Percentiles rank a stretch among this genome's conserved stretches.
phyloP scores from a whole-genome alignment of 2,797 vertebrate species.

The Diceros bicornis region DNA sequence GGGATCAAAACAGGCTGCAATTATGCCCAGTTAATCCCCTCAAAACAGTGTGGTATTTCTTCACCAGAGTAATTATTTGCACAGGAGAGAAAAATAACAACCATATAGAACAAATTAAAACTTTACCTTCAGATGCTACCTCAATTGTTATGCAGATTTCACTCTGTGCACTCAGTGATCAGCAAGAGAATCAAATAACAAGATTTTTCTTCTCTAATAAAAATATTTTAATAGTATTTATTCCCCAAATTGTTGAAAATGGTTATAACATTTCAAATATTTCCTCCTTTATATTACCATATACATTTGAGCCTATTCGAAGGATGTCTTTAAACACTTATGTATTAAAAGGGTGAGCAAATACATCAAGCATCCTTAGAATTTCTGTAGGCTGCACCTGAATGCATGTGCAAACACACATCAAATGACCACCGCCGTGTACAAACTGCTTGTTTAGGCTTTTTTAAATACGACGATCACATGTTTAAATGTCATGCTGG shows the following conservation, averaged over 20 bases:
- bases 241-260: constrained; percentile 70
- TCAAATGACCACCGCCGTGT: constrained; percentile 81
- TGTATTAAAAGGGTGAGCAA: constrained; percentile 86
- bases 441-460: constrained; percentile 88
- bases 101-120: constrained; percentile 89
- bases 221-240: constrained; percentile 69
- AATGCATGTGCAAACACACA: constrained; percentile 80
- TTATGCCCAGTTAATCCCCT: constrained; percentile 90
- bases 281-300: constrained; percentile 43
- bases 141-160: constrained; percentile 89
- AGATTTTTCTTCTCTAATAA: constrained; percentile 68
- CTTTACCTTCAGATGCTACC: constrained; percentile 90
- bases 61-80: constrained; percentile 88
- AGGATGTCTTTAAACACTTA: constrained; percentile 77
- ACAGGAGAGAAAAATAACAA: constrained; percentile 88
- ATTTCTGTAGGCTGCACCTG: constrained; percentile 85
- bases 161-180: constrained; percentile 36
- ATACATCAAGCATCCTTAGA: constrained; percentile 84
- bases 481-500: constrained; percentile 89
- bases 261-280: constrained; percentile 67
- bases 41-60: constrained; percentile 89
- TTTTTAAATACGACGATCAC: constrained; percentile 88
- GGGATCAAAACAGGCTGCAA: constrained; percentile 89
- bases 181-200: constrained; percentile 66
- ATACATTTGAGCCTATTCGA: constrained; percentile 51